Base-by-base conservation (phyloP, 2,113 vertebrate genomes). In the Halcyon senegalensis region DNA sequence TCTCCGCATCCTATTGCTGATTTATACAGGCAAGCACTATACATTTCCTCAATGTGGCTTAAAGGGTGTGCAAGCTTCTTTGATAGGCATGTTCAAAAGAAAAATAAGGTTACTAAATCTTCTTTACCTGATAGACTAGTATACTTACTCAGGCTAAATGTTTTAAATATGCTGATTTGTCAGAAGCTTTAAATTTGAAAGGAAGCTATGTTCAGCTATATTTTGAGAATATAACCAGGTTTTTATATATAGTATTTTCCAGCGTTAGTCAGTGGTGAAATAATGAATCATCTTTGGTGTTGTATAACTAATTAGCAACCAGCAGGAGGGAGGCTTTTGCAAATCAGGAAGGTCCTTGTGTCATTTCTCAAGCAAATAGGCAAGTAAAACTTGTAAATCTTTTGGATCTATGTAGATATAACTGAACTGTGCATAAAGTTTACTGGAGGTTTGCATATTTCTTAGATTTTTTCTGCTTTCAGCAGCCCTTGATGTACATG, bases 21-120 rank as follows among this genome's bases (percentile, higher is more conserved):
- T 95, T 90, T 94, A 87, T n/a, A 56, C 19, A 81, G 31, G 44
- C 28, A 94, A 92, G 73, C 55, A 43, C 20, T 19, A 43, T 28
- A 66, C 11, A 35, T 39, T 76, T 50, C 41, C 63, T 37, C 70
- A 80, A 17, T 51, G 66, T 0, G 31, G 50, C 95, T 69, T 90
- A 94, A 91, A 91, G 30, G 4, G 17, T 70, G 12, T 43, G 16
- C 23, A 80, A 85, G 9, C 18, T 4, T 76, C 16, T 92, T 82
- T 89, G 86, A 95, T 75, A 70, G 43, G 53, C 31, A 91, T 94
- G 46, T 84, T 90, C 63, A 94, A 94, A 96, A 77, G 74, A 85
- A 97, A 93, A 95, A 89, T 75, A 89, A 88, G 55, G 30, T 74
- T 43, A 74, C 64, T 91, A 44, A 35, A 79, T 91, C 58, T 85